Conservation (phyloP, 2,888 invertebrate genomes). For the Trypoxylon attenuatum region DNA sequence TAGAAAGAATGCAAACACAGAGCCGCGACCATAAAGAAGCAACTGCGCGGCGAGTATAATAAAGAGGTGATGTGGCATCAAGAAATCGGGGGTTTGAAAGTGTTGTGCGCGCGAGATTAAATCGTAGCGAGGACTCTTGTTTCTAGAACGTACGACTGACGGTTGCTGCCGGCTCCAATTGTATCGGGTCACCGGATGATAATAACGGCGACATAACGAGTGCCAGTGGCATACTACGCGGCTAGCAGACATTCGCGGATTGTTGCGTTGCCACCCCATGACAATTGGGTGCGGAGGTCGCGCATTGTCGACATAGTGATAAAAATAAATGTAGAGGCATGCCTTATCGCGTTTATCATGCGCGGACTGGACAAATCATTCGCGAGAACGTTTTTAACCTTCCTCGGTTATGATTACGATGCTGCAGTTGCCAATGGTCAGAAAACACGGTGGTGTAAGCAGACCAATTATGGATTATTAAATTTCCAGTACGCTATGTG, state of each 20-base stretch:
- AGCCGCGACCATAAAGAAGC: no score
- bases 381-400: conserved; percentile 9
- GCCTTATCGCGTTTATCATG: conserved; percentile 9
- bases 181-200: not conserved
- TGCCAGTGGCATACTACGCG: not conserved
- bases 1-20: no score
- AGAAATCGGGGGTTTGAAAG: no score
- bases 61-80: no score
- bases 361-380: not conserved
- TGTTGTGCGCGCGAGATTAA: no score
- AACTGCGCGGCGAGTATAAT: no score
- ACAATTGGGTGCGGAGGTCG: not conserved
- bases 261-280: conserved; percentile 2
- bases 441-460: not conserved
- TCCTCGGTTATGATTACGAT: conserved; percentile 29
- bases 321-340: conserved; percentile 27
- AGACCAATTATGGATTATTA: conserved; percentile 41
- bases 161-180: not conserved
- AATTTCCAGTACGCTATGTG: conserved; percentile 22
- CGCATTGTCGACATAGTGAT: conserved; percentile 8
- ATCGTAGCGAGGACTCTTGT: no score
- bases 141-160: no score
- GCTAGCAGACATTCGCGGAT: not conserved
- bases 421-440: conserved; percentile 26
- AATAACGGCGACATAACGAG: conserved; percentile 7